Conservation (phyloP, 2,113 vertebrate species). For the Zonotrichia leucophrys region DNA sequence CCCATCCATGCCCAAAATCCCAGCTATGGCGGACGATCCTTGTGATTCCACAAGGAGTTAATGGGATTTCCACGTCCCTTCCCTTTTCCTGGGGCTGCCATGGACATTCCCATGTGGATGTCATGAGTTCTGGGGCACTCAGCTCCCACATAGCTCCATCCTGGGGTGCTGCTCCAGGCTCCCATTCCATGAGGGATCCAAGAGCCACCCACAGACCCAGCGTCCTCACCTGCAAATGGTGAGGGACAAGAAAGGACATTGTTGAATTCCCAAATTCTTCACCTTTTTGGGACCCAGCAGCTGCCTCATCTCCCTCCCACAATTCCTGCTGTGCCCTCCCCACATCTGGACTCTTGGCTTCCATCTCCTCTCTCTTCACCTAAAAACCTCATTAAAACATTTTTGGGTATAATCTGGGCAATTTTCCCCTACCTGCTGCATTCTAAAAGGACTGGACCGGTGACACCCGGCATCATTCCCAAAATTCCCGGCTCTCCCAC, state of each 20-base stretch:
- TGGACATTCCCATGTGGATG: accelerated
- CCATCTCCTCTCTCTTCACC: background rate
- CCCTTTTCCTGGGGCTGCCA: background rate
- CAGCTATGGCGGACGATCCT: background rate
- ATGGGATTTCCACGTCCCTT: too few species aligned
- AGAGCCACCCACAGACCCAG: background rate
- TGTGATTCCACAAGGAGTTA: background rate
- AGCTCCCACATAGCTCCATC: background rate
- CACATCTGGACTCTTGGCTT: accelerated
- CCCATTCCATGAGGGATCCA: background rate
- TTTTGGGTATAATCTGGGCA: accelerated
- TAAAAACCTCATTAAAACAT: background rate
- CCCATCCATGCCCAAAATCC: background rate
- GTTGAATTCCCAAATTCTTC: background rate
- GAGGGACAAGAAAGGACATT: background rate
- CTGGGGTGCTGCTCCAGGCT: accelerated
- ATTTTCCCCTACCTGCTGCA: background rate
- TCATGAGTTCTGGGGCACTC: accelerated
- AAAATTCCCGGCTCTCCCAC: accelerated
- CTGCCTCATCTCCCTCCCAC: accelerated
- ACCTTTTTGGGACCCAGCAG: background rate
- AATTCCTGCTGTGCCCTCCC: background rate
- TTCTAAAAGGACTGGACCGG: background rate
- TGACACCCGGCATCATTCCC: background rate
- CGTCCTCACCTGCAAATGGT: accelerated